Base-by-base conservation (phyloP, 2,888 invertebrate genomes). In the Syritta pipiens region DNA sequence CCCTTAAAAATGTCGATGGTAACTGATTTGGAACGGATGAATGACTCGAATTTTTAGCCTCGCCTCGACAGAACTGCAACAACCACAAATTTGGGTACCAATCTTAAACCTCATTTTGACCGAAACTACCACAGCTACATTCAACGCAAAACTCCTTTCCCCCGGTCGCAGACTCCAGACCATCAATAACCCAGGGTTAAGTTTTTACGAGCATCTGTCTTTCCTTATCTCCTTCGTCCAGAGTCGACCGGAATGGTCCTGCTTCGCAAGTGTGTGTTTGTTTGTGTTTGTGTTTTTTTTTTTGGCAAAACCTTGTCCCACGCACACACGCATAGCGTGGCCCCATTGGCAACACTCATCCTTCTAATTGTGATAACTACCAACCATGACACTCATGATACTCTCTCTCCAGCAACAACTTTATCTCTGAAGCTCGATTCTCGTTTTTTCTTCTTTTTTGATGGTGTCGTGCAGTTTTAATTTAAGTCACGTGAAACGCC, bases 401-500 rank as follows among this genome's bases (percentile, higher is more conserved):
- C 20, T 44, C 17, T 10, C 40, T 22, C 19, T 17, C 40, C 12
- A 67, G n/a, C 44, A 14, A 30, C 14, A 57, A 22, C 42, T 22
- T 74, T 60, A 57, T 57, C 74, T 62, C 22, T 28, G 9, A 69
- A 48, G 65, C 60, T 76, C 19, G 19, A 17, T 62, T 44, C 46
- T 76, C 19, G 12, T n/a, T 55, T 46, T 48, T 24, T 19, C 2
- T 2, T 17, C 7, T 3, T 4, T 9, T 10, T 12, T 19, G 19
- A 40, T 57, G 35, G 55, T 57, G 72, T 65, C 59, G 63, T 67
- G 77, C 24, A 72, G 72, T 42, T 79, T 35, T 48, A 74, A 79
- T 79, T 53, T 32, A 67, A 72, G 57, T 74, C 79, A 79, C 79
- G 79, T 79, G 79, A 79, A 79, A 62, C 14, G n/a, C n/a, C n/a